Conservation (phyloP, 2,888 invertebrate genomes). For the Zhuqinia jingwanae region DNA sequence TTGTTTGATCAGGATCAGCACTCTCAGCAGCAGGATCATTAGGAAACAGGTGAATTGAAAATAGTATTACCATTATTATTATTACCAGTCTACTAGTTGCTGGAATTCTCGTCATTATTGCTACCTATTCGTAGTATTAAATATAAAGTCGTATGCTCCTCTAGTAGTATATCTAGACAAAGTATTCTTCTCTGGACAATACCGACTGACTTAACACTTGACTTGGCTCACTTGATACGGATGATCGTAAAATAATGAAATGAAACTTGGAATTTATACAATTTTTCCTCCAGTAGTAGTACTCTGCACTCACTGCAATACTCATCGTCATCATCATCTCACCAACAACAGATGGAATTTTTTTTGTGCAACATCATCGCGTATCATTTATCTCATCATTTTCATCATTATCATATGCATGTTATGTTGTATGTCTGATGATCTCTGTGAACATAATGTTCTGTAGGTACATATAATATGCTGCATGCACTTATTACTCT, state of each 20-base stretch:
- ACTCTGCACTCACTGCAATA: no score
- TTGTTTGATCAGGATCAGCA: conserved; percentile 43
- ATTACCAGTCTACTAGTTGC: neutral
- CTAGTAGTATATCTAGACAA: neutral
- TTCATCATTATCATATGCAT: neutral
- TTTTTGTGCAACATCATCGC: conserved; percentile 18
- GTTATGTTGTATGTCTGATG: neutral
- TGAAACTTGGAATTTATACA: no score
- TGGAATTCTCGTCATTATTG: neutral
- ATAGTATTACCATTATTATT: neutral
- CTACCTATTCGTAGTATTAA: no score
- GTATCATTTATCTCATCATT: neutral
- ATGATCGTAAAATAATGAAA: no score
- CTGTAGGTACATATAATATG: no score
- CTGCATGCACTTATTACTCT: conserved; percentile 1
- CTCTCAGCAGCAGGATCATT: conserved; percentile 37
- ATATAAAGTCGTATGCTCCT: no score
- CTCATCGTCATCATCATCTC: neutral
- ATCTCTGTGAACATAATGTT: neutral
- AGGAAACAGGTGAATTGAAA: conserved; percentile 14
- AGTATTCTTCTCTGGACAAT: conserved; percentile 9
- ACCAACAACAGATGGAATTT: neutral
- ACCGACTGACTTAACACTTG: conserved; percentile 7
- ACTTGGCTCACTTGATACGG: neutral
- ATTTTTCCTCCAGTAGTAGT: neutral